Percentiles rank a stretch among this genome's conserved stretches.
phyloP scores from a whole-genome alignment of 2,797 vertebrate genomes.

The Coluber constrictor region DNA sequence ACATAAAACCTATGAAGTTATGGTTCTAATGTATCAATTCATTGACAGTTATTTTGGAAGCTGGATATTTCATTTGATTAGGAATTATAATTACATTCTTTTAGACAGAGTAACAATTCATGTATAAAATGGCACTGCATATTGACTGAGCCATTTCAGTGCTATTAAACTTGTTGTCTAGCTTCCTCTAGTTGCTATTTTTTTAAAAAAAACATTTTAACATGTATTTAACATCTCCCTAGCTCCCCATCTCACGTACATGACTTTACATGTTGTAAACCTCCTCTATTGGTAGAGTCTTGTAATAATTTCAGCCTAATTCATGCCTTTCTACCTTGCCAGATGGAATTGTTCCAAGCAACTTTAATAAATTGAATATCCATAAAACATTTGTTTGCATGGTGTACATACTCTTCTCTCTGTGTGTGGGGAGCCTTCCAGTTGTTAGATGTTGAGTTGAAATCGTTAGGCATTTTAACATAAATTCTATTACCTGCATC shows the following conservation, averaged over 20 bases:
- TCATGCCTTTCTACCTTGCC: too few species aligned
- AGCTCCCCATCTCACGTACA: neutral
- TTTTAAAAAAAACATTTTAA: neutral
- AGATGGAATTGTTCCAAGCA: neutral
- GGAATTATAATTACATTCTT: neutral
- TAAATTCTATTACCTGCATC: neutral
- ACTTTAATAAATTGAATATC: neutral
- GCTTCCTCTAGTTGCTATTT: neutral
- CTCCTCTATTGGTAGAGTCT: too few species aligned
- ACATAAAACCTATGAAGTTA: neutral
- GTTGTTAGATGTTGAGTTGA: neutral
- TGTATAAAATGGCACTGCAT: neutral
- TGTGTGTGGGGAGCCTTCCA: neutral
- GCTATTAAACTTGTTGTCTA: neutral
- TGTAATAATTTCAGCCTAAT: too few species aligned
- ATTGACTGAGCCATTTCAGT: neutral
- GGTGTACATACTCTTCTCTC: neutral
- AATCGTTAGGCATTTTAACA: neutral
- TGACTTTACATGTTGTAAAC: neutral
- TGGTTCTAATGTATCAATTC: neutral
- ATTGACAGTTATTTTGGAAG: neutral
- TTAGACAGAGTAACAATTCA: neutral
- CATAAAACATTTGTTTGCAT: neutral
- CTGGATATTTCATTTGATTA: neutral
- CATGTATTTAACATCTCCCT: neutral